Evolutionary conservation across 2,797 vertebrate species (phyloP).

Genomic region (Eleutherodactylus coqui): DNA sequence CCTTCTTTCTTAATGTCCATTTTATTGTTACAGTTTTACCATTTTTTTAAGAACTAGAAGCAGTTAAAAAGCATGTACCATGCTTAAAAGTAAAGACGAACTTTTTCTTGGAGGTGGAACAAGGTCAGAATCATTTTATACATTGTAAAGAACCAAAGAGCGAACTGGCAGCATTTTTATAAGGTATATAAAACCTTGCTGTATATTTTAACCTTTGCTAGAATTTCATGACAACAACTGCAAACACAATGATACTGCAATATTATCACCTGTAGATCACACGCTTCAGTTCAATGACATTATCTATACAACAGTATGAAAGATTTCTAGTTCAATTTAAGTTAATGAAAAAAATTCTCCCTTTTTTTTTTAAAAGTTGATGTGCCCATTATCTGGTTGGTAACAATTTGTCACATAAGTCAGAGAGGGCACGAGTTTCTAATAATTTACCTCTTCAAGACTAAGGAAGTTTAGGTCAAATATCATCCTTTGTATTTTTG

Average conservation of each 20-base stretch:
- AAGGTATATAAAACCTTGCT: conserved; percentile 62
- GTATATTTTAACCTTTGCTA: conserved; percentile 64
- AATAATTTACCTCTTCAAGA: not conserved
- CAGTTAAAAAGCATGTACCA: conserved; percentile 43
- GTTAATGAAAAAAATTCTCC: not conserved
- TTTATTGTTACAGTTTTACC: conserved; percentile 16
- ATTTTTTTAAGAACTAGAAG: conserved; percentile 15
- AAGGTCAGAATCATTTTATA: conserved; percentile 63
- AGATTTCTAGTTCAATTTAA: not conserved
- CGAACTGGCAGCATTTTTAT: conserved; percentile 59
- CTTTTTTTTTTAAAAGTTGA: conserved; percentile 10
- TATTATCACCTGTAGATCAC: conserved; percentile 42
- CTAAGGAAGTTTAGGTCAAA: not conserved
- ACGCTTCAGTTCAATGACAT: conserved; percentile 6
- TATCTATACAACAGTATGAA: not conserved
- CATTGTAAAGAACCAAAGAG: conserved; percentile 62
- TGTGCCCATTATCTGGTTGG: not conserved
- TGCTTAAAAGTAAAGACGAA: conserved; percentile 53
- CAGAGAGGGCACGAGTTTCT: not conserved
- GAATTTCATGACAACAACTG: conserved; percentile 58
- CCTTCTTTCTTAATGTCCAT: not conserved
- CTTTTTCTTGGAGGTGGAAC: conserved; percentile 62
- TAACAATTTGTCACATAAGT: not conserved
- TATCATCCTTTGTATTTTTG: not conserved
- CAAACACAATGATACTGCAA: conserved; percentile 52